These are phyloP conservation scores for Caenorhabditis sp. DNA, from an alignment of 2,888 invertebrate species.

Conservation along the genomic window DNA sequence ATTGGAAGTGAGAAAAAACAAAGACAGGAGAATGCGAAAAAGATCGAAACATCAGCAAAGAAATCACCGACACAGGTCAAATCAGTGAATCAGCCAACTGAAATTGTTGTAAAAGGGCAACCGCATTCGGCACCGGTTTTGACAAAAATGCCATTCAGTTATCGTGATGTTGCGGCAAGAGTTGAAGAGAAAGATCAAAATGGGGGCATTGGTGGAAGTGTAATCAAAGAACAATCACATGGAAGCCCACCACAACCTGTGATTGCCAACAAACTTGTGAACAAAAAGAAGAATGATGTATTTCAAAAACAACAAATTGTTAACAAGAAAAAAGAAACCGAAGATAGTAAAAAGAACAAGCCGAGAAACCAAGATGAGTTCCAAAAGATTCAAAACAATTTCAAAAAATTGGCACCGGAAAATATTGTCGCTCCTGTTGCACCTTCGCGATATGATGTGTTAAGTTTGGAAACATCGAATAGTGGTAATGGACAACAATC, in stretches of 20 bases:
- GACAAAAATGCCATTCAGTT: constrained; percentile 48
- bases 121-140: constrained; percentile 53
- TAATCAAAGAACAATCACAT: not conserved
- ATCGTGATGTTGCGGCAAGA: constrained; percentile 37
- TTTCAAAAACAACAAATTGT: not conserved
- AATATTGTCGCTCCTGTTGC: constrained; percentile 7
- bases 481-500: not conserved
- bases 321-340: constrained; percentile 2
- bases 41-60: not conserved
- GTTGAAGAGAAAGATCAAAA: constrained; percentile 8
- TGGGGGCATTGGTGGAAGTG: not conserved
- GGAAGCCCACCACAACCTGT: not conserved
- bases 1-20: constrained; percentile 35
- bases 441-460: constrained; percentile 43
- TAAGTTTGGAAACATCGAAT: constrained; percentile 24
- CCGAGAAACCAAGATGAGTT: constrained; percentile 18
- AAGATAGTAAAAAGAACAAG: constrained; percentile 1
- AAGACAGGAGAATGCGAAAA: constrained; percentile 32
- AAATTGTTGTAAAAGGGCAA: constrained; percentile 33
- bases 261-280: not conserved
- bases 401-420: constrained; percentile 6
- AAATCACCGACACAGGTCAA: not conserved
- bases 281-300: not conserved
- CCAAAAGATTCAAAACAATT: constrained; percentile 25
- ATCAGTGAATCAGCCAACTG: not conserved